Percentiles rank a stretch among this genome's conserved stretches.
Evolutionary conservation across 2,113 vertebrate genomes (phyloP).

Genomic region (Spea multiplicata): DNA sequence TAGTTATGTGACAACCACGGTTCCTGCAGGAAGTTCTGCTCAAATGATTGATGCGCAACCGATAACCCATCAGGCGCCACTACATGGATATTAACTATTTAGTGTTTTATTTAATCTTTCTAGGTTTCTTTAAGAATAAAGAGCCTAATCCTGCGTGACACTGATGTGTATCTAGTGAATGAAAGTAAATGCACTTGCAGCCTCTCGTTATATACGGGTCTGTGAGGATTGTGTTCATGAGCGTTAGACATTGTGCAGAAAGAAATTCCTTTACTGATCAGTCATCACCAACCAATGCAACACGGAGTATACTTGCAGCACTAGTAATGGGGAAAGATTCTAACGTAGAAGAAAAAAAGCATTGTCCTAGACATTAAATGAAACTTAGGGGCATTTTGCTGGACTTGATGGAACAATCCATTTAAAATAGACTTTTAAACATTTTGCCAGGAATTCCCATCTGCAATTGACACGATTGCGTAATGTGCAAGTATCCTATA

Average conservation of each 20-base stretch:
- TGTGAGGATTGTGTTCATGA: not conserved
- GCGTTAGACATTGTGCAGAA: no score
- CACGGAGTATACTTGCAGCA: not conserved
- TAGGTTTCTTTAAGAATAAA: not conserved
- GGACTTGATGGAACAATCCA: not conserved
- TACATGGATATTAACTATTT: constrained; percentile 8
- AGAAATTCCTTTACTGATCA: constrained; percentile 20
- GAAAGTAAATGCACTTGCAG: constrained; percentile 1
- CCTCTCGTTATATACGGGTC: not conserved
- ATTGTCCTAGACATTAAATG: not conserved
- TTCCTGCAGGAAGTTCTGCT: constrained; percentile 7
- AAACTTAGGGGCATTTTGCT: not conserved
- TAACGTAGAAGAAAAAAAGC: not conserved
- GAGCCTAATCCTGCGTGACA: not conserved
- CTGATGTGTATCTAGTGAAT: constrained; percentile 25
- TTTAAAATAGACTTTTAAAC: not conserved
- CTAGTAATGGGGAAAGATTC: not conserved
- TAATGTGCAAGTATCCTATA: not conserved
- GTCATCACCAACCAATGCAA: constrained; percentile 1
- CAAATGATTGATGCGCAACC: constrained; percentile 23
- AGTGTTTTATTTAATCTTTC: constrained; percentile 33
- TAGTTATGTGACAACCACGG: constrained; percentile 8
- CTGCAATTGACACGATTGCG: not conserved
- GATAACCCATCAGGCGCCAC: constrained; percentile 29
- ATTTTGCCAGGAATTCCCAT: not conserved